These are phyloP conservation scores for Achroia grisella DNA, from an alignment of 1,140 invertebrate species.

Conservation along the genomic window DNA sequence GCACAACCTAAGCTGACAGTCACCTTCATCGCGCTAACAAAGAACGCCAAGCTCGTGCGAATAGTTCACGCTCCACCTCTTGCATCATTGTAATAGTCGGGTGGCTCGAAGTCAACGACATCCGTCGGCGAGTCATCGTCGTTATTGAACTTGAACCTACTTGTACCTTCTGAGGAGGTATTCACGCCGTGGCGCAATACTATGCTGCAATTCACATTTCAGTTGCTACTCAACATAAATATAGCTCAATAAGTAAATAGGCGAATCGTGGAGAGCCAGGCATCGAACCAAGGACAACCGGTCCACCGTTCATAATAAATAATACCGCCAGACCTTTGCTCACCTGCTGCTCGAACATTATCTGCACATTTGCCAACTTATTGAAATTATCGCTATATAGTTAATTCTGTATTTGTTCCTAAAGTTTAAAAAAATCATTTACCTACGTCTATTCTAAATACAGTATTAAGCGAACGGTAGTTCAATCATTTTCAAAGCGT, in stretches of 20 bases:
- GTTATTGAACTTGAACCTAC: slow-evolving; percentile 26
- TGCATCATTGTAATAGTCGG: slow-evolving; percentile 40
- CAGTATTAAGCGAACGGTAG: too few relatives aligned
- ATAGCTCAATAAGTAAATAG: not conserved
- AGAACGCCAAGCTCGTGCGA: slow-evolving; percentile 28
- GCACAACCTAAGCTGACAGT: not conserved
- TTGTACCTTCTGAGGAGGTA: not conserved
- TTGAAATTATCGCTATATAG: too few relatives aligned
- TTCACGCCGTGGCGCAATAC: not conserved
- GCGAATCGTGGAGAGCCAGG: slow-evolving; percentile 14
- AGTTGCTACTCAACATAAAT: too few relatives aligned
- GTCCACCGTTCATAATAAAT: slow-evolving; percentile 55
- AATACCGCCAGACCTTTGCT: slow-evolving; percentile 31
- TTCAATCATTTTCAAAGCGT: too few relatives aligned
- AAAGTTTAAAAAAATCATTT: too few relatives aligned
- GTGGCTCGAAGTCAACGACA: slow-evolving; percentile 40
- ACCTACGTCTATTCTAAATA: too few relatives aligned
- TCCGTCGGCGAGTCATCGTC: slow-evolving; percentile 33
- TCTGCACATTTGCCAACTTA: too few relatives aligned
- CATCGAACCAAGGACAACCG: slow-evolving; percentile 41
- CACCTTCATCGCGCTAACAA: slow-evolving; percentile 6
- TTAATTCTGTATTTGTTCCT: too few relatives aligned
- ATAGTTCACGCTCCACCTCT: slow-evolving; percentile 40
- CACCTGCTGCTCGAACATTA: slow-evolving; percentile 9
- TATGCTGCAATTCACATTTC: too few relatives aligned